Base-by-base conservation (phyloP, 2,797 vertebrate species). In the Pipistrellus pipistrellus region DNA sequence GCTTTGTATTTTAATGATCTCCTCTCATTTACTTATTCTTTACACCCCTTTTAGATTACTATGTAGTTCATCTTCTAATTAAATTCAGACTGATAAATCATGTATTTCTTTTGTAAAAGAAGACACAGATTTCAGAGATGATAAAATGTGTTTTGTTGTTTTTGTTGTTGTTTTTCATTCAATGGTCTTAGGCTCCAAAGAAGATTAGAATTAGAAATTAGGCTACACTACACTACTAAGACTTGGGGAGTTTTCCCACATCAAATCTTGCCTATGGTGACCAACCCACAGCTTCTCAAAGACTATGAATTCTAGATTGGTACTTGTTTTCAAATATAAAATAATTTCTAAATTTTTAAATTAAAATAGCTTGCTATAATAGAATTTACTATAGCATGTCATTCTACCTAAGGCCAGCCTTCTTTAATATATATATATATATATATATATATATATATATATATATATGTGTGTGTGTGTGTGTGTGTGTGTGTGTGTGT, bases 261-360 rank as follows among this genome's bases (percentile, higher is more conserved):
- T 78, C 7, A 71, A 46, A 57, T 35, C 8, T 90, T 76, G 14
- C 30, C 48, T 73, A 12, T 35, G 4, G 20, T 90, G 3, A 71
- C 4, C 21, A 78, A 59, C 15, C 57, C 7, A 21, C 38, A 77
- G 1, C 9, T 27, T 85, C 14, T 88, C 17, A 32, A 68, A 64
- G 18, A 55, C 20, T 73, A n/a, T 51, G 25, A 81, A 82, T 59
- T 62, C 44, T 21, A 93, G 11, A 71, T 66, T 27, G 21, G 62
- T 68, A 83, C 64, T 71, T 72, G 48, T 30, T 76, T 84, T 81
- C 12, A 75, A 92, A 84, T 71, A 46, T 69, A 3, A 80, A n/a
- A 41, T 59, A 23, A 85, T 72, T 75, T 90, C 4, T 46, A 77
- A 69, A 30, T 9, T 35, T 90, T 77, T 93, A n/a, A 90, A 87